Evolutionary conservation across 2,113 vertebrate genomes (phyloP).

Genomic region (Nothoprocta pentlandii): DNA sequence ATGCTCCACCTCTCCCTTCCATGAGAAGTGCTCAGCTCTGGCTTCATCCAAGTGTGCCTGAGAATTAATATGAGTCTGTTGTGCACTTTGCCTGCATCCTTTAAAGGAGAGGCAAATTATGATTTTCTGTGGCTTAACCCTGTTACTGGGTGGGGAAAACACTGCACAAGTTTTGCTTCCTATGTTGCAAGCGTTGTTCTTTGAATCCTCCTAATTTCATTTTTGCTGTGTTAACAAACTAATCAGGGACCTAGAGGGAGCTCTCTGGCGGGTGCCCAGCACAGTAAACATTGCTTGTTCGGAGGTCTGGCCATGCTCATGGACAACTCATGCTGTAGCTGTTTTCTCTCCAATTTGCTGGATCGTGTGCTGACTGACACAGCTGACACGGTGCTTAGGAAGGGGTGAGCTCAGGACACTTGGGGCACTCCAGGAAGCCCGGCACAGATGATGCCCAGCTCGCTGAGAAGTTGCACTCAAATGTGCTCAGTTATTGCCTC

Average conservation of each 20-base stretch:
- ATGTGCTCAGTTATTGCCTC: background rate
- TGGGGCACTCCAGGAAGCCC: background rate
- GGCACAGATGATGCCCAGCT: background rate
- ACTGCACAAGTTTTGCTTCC: background rate
- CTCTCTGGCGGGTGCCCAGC: background rate
- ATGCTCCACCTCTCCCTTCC: background rate
- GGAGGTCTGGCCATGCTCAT: fast-evolving
- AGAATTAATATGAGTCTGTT: background rate
- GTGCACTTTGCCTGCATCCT: background rate
- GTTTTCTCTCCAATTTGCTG: background rate
- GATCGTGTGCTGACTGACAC: background rate
- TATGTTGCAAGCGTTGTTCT: background rate
- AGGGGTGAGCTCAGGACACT: background rate
- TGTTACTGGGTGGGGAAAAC: background rate
- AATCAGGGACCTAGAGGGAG: background rate
- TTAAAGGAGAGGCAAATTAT: background rate
- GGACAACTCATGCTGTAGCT: background rate
- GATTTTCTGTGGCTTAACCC: background rate
- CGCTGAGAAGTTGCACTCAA: background rate
- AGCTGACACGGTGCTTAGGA: background rate
- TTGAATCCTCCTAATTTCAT: background rate
- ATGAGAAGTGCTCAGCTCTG: background rate
- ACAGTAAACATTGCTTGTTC: background rate
- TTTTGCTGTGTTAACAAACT: background rate
- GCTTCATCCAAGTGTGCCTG: background rate